Conservation (phyloP, 2,888 invertebrate genomes). For the Chrysolina haemoptera region DNA sequence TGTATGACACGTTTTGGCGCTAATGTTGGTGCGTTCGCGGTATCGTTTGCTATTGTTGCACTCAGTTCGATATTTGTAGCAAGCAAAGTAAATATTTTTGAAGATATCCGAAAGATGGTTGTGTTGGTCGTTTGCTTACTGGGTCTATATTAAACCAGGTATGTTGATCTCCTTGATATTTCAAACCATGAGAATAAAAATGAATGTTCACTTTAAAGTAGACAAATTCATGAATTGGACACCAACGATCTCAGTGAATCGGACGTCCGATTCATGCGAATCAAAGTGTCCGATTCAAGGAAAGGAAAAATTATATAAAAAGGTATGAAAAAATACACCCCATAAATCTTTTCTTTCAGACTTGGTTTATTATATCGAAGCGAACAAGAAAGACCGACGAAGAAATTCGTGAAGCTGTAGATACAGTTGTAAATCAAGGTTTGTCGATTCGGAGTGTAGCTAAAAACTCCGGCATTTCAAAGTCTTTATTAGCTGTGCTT, state of each 20-base stretch:
- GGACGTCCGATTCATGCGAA: no score
- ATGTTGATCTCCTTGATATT: no score
- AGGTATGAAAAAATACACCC: no score
- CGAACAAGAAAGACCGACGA: neutral
- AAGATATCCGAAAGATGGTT: neutral
- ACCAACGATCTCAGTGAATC: no score
- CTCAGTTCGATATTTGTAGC: neutral
- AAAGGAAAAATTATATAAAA: no score
- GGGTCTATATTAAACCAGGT: neutral
- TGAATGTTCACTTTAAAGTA: no score
- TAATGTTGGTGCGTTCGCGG: neutral
- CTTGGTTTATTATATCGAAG: neutral
- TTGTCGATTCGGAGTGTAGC: constrained; percentile 6
- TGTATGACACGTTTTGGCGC: neutral
- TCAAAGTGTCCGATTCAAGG: no score
- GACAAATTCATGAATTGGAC: no score
- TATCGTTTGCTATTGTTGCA: neutral
- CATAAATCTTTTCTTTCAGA: neutral
- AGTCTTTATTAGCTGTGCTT: neutral
- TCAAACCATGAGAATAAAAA: no score
- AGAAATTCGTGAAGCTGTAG: constrained; percentile 3
- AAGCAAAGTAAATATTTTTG: constrained; percentile 6
- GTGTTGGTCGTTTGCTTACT: constrained; percentile 1
- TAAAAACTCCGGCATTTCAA: neutral
- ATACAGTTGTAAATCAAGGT: neutral